Percentiles rank a stretch among this genome's conserved stretches.
These are phyloP conservation scores for Rachycentron canadum DNA, from an alignment of 2,797 vertebrate genomes.

Conservation along the genomic window DNA sequence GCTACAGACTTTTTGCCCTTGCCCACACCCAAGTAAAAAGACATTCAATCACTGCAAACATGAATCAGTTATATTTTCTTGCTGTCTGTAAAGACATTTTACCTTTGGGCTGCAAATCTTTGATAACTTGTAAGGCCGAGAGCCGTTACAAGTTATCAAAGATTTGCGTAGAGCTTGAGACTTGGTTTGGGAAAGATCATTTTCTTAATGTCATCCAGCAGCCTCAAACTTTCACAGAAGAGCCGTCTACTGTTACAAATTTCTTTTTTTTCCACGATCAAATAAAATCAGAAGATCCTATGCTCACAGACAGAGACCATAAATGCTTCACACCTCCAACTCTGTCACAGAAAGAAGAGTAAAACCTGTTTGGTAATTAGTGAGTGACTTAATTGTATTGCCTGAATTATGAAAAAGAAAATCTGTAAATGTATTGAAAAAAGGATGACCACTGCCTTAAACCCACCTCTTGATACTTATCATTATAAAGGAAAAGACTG, in stretches of 20 bases:
- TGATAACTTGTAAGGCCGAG: slow-evolving; percentile 60
- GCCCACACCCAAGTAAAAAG: slow-evolving; percentile 44
- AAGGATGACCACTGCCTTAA: slow-evolving; percentile 85
- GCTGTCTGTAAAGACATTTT: slow-evolving; percentile 60
- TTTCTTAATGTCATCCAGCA: slow-evolving; percentile 61
- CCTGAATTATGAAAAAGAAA: slow-evolving; percentile 48
- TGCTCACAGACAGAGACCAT: slow-evolving; percentile 29
- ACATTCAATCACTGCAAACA: slow-evolving; percentile 58
- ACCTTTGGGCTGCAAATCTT: slow-evolving; percentile 61
- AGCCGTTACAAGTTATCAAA: slow-evolving; percentile 65
- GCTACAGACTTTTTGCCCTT: slow-evolving; percentile 30
- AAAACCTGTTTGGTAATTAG: slow-evolving; percentile 60
- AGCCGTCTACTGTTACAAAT: slow-evolving; percentile 46
- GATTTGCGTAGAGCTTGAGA: slow-evolving; percentile 57
- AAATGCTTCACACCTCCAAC: slow-evolving; percentile 57
- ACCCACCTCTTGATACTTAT: slow-evolving; percentile 68
- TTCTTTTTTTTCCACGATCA: slow-evolving; percentile 10
- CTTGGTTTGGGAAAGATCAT: slow-evolving; percentile 57
- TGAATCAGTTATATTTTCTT: slow-evolving; percentile 60
- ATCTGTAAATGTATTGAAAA: slow-evolving; percentile 60
- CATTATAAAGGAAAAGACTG: slow-evolving; percentile 67
- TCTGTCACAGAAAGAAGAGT: slow-evolving; percentile 45
- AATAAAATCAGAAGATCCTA: slow-evolving; percentile 52
- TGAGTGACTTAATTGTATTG: slow-evolving; percentile 56
- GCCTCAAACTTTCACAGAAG: slow-evolving; percentile 66